phyloP scores from a whole-genome alignment of 2,888 invertebrate species.

The Harpalus rubripes region DNA sequence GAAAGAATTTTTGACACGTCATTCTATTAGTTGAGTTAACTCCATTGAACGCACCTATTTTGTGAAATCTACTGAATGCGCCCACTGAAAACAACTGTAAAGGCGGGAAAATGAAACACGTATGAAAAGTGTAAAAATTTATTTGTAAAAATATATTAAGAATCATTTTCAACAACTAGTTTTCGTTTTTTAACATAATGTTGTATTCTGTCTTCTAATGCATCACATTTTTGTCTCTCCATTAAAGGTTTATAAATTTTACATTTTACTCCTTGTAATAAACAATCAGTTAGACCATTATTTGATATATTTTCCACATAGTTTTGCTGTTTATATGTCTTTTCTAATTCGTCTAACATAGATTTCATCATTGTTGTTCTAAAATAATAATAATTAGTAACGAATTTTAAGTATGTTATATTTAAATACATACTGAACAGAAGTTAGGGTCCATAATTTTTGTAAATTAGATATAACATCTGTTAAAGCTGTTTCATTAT shows the following conservation, averaged over 20 bases:
- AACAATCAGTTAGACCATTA: conserved; percentile 79
- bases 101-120: neutral
- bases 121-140: neutral
- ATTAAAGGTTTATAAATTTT: conserved; percentile 87
- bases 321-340: conserved; percentile 71
- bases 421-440: conserved; percentile 83
- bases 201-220: conserved; percentile 88
- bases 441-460: conserved; percentile 85
- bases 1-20: too few relatives aligned
- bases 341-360: conserved; percentile 79
- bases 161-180: conserved; percentile 69
- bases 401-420: conserved; percentile 48
- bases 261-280: conserved; percentile 84
- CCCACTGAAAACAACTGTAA: too few relatives aligned
- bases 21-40: too few relatives aligned
- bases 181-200: conserved; percentile 86
- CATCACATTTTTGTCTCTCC: conserved; percentile 88
- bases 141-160: neutral
- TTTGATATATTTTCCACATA: conserved; percentile 60
- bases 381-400: conserved; percentile 71
- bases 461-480: conserved; percentile 85
- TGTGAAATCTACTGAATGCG: too few relatives aligned
- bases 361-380: conserved; percentile 81
- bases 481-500: conserved; percentile 80
- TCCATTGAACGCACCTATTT: too few relatives aligned